Evolutionary conservation across 1,140 invertebrate species (phyloP).

Genomic region (Oedothorax gibbosus): DNA sequence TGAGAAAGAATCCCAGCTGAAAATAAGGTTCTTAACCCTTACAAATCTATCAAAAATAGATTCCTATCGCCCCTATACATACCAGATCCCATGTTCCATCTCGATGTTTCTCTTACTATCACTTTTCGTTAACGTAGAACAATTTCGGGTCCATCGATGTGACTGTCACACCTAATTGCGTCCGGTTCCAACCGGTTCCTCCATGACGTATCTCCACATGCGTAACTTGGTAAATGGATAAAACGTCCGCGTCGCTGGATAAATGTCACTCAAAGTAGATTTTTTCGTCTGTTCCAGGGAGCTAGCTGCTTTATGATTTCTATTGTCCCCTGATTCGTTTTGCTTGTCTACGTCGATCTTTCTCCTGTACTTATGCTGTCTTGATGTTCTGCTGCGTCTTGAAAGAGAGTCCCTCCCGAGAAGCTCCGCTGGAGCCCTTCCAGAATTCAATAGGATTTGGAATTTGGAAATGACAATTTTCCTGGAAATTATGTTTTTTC

Average conservation of each 20-base stretch:
- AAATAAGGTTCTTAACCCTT: no score
- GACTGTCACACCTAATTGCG: slow-evolving; percentile 60
- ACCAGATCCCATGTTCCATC: background rate
- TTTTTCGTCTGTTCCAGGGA: slow-evolving; percentile 44
- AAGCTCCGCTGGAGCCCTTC: slow-evolving; percentile 3
- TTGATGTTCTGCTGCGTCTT: background rate
- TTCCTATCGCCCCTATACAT: no score
- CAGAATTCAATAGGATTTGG: slow-evolving; percentile 21
- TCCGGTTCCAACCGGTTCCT: slow-evolving; percentile 45
- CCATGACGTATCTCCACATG: slow-evolving; percentile 52
- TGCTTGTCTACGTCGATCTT: slow-evolving; percentile 24
- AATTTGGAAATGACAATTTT: slow-evolving; percentile 1
- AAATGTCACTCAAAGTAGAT: slow-evolving; percentile 53
- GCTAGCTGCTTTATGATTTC: slow-evolving; percentile 41
- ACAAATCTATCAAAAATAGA: no score
- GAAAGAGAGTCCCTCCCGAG: background rate
- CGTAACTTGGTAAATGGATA: slow-evolving; percentile 58
- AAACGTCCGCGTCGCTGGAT: slow-evolving; percentile 52
- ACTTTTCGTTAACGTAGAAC: slow-evolving; percentile 48
- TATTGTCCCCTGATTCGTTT: slow-evolving; percentile 48
- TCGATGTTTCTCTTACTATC: slow-evolving; percentile 34
- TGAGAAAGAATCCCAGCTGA: no score
- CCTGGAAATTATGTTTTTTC: background rate
- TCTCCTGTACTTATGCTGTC: no score
- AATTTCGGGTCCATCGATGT: slow-evolving; percentile 48